Evolutionary conservation across 2,113 vertebrate species (phyloP).

Genomic region (Thryonomys swinderianus): DNA sequence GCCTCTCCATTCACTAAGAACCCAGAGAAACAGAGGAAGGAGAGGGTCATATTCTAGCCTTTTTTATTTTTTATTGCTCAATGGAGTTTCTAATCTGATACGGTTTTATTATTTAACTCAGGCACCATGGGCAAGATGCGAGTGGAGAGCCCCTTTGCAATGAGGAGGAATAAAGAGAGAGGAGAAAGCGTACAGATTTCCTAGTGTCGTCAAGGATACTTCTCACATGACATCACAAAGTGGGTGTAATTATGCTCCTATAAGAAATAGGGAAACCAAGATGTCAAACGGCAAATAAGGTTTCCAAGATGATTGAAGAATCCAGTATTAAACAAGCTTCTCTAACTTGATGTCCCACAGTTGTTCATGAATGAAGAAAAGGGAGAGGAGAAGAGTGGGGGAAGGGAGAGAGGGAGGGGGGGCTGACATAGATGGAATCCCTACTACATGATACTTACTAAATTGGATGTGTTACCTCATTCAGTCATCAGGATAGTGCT

Average conservation of each 20-base stretch:
- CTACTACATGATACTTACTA: accelerated
- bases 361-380: neutral
- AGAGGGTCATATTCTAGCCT: neutral
- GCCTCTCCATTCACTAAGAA: neutral
- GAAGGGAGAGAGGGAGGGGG: no score
- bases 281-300: neutral
- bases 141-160: accelerated
- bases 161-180: neutral
- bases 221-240: neutral
- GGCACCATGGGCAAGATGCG: neutral
- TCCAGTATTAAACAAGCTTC: neutral
- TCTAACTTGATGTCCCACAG: neutral
- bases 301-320: neutral
- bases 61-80: neutral
- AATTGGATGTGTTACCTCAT: neutral
- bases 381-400: neutral
- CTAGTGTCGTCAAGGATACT: neutral
- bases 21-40: neutral
- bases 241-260: neutral
- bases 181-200: neutral
- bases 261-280: neutral
- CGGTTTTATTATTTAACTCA: neutral
- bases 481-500: neutral
- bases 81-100: neutral
- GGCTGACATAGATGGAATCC: neutral